These are phyloP conservation scores for Sesia bembeciformis DNA, from an alignment of 2,888 invertebrate species.

Conservation along the genomic window DNA sequence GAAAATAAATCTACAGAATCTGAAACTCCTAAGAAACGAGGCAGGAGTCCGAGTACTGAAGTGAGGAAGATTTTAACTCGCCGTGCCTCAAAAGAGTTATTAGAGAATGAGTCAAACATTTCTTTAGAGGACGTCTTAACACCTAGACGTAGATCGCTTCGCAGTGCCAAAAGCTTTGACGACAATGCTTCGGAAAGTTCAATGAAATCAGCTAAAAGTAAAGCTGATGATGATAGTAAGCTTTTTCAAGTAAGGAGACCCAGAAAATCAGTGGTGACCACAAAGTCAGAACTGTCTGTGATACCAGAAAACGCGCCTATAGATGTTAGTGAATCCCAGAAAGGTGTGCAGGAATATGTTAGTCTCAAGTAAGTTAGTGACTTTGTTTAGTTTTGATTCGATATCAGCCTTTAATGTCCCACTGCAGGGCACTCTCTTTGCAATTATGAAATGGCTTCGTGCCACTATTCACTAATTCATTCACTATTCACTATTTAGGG, in stretches of 20 bases:
- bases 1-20: conserved; percentile 17
- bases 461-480: no score
- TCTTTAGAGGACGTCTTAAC: conserved; percentile 15
- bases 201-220: conserved; percentile 32
- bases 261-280: conserved; percentile 37
- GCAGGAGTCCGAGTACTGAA: conserved; percentile 47
- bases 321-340: background rate
- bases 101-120: conserved; percentile 17
- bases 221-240: conserved; percentile 27
- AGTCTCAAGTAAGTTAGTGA: no score
- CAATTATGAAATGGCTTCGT: no score
- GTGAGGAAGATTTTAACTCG: conserved; percentile 49
- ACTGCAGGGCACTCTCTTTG: no score
- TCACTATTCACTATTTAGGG: no score
- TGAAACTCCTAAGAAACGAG: conserved; percentile 17
- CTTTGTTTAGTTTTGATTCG: no score
- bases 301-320: conserved; percentile 45
- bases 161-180: conserved; percentile 36
- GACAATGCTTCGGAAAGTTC: conserved; percentile 50
- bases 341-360: no score
- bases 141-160: conserved; percentile 34
- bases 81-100: conserved; percentile 49
- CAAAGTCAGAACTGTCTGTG: conserved; percentile 55
- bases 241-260: conserved; percentile 28
- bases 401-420: no score